Percentiles rank a stretch among this genome's conserved stretches.
Conservation (phyloP, 2,888 invertebrate species). For the Dorcus hopei region DNA sequence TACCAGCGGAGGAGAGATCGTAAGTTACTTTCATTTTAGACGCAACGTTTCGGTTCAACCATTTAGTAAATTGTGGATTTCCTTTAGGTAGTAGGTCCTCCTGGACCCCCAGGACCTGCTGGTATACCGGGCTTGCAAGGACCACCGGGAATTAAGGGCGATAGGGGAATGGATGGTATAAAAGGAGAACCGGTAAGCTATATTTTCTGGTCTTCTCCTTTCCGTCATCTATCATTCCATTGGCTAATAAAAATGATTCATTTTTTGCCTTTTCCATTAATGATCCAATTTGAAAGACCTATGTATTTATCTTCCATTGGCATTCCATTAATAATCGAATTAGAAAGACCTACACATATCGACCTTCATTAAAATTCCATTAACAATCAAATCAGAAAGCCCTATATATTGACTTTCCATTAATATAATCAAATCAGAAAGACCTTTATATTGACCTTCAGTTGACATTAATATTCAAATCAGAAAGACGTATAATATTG, state of each 20-base stretch:
- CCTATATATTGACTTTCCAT: not conserved
- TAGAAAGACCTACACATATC: no score
- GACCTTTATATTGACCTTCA: no score
- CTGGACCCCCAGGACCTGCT: conserved; percentile 74
- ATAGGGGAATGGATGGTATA: conserved; percentile 76
- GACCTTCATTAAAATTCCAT: no score
- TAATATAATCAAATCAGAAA: no score
- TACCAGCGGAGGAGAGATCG: conserved; percentile 65
- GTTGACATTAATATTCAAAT: no score
- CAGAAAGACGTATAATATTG: not conserved
- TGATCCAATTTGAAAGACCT: no score
- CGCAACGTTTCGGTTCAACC: not conserved
- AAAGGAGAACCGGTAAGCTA: conserved; percentile 77
- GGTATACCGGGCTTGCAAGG: conserved; percentile 74
- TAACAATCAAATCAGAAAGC: not conserved
- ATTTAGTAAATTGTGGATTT: not conserved
- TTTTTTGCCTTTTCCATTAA: not conserved
- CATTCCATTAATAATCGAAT: no score
- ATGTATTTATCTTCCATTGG: no score
- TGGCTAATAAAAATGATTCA: not conserved
- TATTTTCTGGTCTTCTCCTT: not conserved
- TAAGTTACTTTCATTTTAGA: conserved; percentile 46
- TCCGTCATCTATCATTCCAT: no score
- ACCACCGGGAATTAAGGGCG: conserved; percentile 83
- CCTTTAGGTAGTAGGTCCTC: conserved; percentile 58